Evolutionary conservation across 2,113 vertebrate genomes (phyloP).

Genomic region (Melanostigma gelatinosum): DNA sequence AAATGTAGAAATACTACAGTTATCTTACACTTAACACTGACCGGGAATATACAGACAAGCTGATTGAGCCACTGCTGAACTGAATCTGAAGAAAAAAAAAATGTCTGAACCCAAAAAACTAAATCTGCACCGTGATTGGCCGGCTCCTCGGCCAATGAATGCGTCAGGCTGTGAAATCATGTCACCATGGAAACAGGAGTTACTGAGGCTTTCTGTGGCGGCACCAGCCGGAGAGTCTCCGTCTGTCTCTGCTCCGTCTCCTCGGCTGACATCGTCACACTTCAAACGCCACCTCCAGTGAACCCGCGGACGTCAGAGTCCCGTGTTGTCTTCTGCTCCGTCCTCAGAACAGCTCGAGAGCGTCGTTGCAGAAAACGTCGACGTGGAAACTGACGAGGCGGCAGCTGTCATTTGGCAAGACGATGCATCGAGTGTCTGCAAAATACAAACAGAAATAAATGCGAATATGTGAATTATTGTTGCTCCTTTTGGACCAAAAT

Average conservation of each 20-base stretch:
- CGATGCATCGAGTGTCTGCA: too few species aligned
- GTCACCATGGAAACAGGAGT: slow-evolving; percentile 72
- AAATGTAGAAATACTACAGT: not conserved
- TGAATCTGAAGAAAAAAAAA: slow-evolving; percentile 8
- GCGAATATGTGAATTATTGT: not conserved
- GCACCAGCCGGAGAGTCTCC: slow-evolving; percentile 17
- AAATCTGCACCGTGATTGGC: slow-evolving; percentile 36
- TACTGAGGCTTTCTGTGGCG: slow-evolving; percentile 51
- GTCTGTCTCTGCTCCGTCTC: slow-evolving; percentile 29
- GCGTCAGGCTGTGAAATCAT: slow-evolving; percentile 6
- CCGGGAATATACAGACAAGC: not conserved
- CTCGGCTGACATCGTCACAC: slow-evolving; percentile 1
- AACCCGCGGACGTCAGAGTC: slow-evolving; percentile 26
- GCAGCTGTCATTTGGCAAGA: not conserved
- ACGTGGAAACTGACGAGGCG: not conserved
- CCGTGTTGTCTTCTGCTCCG: not conserved
- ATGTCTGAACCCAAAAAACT: slow-evolving; percentile 21
- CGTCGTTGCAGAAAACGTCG: not conserved
- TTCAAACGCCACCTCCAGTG: slow-evolving; percentile 12
- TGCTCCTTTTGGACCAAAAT: too few species aligned
- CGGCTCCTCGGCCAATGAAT: slow-evolving; percentile 48
- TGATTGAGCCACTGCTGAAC: not conserved
- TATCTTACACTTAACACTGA: not conserved
- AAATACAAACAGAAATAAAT: not conserved
- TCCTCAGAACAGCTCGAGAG: not conserved